A percentile compares a stretch with the other conserved stretches of the same genome.
Conservation (phyloP, 2,113 vertebrate species). For the Struthio camelus region DNA sequence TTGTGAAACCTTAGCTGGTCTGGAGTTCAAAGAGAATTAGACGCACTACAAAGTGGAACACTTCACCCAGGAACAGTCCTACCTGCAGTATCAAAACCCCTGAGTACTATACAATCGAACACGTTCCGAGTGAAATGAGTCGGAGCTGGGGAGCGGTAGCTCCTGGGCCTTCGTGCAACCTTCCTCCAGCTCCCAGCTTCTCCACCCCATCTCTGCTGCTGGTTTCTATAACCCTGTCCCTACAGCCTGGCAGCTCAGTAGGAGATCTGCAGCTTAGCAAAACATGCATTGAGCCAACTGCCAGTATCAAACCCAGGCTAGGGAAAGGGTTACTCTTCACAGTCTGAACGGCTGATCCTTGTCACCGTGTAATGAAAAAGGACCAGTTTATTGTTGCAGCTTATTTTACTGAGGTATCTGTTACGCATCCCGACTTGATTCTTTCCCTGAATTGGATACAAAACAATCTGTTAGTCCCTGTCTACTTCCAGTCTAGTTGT, state of each 20-base stretch:
- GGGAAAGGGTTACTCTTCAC: conserved; percentile 55
- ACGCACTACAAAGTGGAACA: background rate
- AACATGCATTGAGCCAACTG: background rate
- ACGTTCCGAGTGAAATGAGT: conserved; percentile 1
- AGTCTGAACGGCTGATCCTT: conserved; percentile 44
- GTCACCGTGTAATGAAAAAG: background rate
- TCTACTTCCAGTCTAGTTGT: conserved; percentile 61
- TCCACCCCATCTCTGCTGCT: conserved; percentile 1
- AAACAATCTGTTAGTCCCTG: conserved; percentile 65
- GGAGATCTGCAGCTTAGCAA: background rate
- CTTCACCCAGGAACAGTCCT: conserved; percentile 25
- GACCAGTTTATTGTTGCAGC: conserved; percentile 54
- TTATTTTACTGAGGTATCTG: conserved; percentile 75
- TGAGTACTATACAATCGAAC: conserved; percentile 70
- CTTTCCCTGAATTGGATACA: conserved; percentile 68
- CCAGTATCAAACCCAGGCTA: background rate
- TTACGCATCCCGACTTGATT: conserved; percentile 58
- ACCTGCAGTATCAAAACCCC: conserved; percentile 67
- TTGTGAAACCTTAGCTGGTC: background rate
- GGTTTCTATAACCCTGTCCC: conserved; percentile 24
- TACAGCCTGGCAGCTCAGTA: conserved; percentile 42
- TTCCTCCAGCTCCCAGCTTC: background rate
- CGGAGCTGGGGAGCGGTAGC: background rate
- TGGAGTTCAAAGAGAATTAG: background rate
- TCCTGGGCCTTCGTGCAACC: background rate